Percentiles rank a stretch among this genome's conserved stretches.
Conservation (phyloP, 1,140 invertebrate species). For the Diorhabda carinulata region DNA sequence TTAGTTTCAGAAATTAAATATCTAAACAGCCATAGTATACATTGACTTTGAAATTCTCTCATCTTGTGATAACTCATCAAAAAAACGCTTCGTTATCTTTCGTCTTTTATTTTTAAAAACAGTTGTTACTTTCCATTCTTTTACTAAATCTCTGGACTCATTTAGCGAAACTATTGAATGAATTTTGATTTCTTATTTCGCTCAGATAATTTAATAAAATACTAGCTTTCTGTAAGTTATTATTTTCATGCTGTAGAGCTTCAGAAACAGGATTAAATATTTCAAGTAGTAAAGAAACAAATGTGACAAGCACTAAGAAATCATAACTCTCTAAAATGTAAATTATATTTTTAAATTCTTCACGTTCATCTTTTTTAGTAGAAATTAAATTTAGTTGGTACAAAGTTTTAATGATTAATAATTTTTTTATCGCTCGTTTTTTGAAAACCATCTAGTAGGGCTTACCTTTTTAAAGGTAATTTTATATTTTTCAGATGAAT, state of each 20-base stretch:
- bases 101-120: too few species aligned
- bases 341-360: conserved; percentile 22
- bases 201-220: conserved; percentile 38
- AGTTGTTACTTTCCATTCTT: too few species aligned
- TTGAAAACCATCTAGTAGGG: conserved; percentile 41
- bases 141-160: too few species aligned
- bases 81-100: too few species aligned
- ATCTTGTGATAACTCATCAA: too few species aligned
- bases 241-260: conserved; percentile 39
- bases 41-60: too few species aligned
- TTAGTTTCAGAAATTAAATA: too few species aligned
- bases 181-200: neutral
- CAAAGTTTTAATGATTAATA: neutral
- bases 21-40: too few species aligned
- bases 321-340: conserved; percentile 28
- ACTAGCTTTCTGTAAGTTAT: conserved; percentile 9
- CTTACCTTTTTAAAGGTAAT: conserved; percentile 37
- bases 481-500: conserved; percentile 27
- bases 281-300: conserved; percentile 40
- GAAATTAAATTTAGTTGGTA: conserved; percentile 20
- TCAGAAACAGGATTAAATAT: conserved; percentile 39
- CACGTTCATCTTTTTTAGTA: conserved; percentile 35
- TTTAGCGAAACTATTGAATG: too few species aligned
- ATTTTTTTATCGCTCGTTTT: conserved; percentile 31
- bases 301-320: conserved; percentile 33